A percentile compares a stretch with the other conserved stretches of the same genome.
phyloP scores from a whole-genome alignment of 2,888 invertebrate genomes.

The Pinctada fucata region DNA sequence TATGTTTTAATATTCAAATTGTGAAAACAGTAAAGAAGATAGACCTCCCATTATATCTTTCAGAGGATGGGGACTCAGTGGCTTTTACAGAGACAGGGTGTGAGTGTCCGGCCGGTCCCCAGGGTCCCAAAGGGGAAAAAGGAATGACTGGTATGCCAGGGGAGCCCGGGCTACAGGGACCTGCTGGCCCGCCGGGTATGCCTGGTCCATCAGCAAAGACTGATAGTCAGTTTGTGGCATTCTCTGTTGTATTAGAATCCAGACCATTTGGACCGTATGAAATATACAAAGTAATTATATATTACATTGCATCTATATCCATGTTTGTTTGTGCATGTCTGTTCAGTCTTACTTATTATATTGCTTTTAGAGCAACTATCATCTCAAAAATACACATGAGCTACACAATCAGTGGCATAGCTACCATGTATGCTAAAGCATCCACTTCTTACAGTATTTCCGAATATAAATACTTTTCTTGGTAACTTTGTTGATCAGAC shows the following conservation, averaged over 20 bases:
- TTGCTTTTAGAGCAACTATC: too few relatives aligned
- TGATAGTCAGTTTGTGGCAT: conserved; percentile 19
- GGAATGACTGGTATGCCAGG: conserved; percentile 22
- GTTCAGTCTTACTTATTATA: too few relatives aligned
- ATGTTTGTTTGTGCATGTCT: too few relatives aligned
- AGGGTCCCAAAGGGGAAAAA: conserved; percentile 15
- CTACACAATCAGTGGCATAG: too few relatives aligned
- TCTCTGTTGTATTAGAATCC: conserved; percentile 32
- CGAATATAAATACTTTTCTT: too few relatives aligned
- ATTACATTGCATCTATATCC: background rate
- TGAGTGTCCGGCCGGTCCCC: conserved; percentile 9
- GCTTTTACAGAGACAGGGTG: background rate
- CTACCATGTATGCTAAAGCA: too few relatives aligned
- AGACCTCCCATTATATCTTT: background rate
- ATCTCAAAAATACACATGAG: too few relatives aligned
- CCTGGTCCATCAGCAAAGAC: background rate
- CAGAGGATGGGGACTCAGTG: background rate
- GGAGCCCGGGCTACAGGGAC: conserved; percentile 6
- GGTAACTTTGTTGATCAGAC: too few relatives aligned
- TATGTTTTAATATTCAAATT: too few relatives aligned
- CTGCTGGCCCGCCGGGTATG: conserved; percentile 3
- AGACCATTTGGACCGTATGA: conserved; percentile 31
- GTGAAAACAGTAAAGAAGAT: too few relatives aligned
- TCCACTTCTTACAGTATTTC: too few relatives aligned
- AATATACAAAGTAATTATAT: conserved; percentile 23